Evolutionary conservation across 2,888 invertebrate species (phyloP).

Genomic region (Ashinkailepas kermadecensis): DNA sequence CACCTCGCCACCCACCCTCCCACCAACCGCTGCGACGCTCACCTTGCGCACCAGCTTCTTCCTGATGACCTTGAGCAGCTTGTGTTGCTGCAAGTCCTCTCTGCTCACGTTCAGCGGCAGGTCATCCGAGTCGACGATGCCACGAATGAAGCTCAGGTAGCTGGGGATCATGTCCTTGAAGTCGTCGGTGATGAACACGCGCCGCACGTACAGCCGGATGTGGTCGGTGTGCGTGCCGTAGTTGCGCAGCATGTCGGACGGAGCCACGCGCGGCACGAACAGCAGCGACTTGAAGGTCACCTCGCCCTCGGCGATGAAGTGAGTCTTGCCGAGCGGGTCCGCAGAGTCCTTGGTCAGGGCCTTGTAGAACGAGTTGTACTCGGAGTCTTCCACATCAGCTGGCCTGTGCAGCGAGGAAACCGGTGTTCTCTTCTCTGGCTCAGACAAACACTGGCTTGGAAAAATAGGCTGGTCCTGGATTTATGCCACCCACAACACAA

Average conservation of each 20-base stretch:
- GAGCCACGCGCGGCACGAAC: slow-evolving; percentile 84
- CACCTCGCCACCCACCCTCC: too few relatives aligned
- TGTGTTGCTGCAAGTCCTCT: slow-evolving; percentile 97
- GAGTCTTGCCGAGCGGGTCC: slow-evolving; percentile 76
- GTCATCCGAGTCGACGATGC: slow-evolving; percentile 98
- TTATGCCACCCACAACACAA: too few relatives aligned
- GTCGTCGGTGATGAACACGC: slow-evolving; percentile 99
- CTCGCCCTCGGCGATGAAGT: slow-evolving; percentile 98
- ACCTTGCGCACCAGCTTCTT: slow-evolving; percentile 97
- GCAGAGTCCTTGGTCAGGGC: slow-evolving; percentile 81
- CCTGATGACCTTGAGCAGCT: slow-evolving; percentile 90
- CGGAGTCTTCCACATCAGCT: slow-evolving; percentile 70
- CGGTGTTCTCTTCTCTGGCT: too few relatives aligned
- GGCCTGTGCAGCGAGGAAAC: slow-evolving; percentile 45
- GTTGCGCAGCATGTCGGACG: slow-evolving; percentile 86
- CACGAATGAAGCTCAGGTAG: slow-evolving; percentile 88
- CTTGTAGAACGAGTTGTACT: slow-evolving; percentile 94
- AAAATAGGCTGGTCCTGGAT: too few relatives aligned
- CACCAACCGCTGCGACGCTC: background rate
- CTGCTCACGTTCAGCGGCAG: slow-evolving; percentile 95
- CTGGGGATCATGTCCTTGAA: slow-evolving; percentile 98
- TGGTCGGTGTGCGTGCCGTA: slow-evolving; percentile 91
- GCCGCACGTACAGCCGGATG: slow-evolving; percentile 92
- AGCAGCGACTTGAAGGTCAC: slow-evolving; percentile 96
- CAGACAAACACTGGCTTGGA: too few relatives aligned